Evolutionary conservation across 2,113 vertebrate species (phyloP), one percentile per base, ranked within the genome.

Genomic region (Carlito syrichta): DNA sequence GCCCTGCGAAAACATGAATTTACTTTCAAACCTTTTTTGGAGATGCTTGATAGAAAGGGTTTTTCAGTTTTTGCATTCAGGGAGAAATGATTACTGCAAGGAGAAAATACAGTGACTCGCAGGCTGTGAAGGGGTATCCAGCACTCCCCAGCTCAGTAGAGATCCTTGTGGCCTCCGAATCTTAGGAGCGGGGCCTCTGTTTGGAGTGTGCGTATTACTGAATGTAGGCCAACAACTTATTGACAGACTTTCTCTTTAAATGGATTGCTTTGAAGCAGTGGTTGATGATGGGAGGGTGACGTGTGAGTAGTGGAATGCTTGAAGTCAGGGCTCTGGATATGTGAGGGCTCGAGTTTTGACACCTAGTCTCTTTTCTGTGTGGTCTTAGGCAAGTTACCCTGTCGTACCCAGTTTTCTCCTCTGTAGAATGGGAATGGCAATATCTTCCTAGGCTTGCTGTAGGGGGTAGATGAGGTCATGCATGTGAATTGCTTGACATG

Each of bases 1-100:
- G 71, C 54, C 35, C 40, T 93, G 91, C 86, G 52, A 97, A 96
- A 94, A 96, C 88, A 76, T 93, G 83, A 23, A 74, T 98, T 97
- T 97, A 95, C 89, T 86, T 40, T 96, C 5, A 56, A 77, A 60
- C 52, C 93, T 6, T 77, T 92, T 96, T 86, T 52, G 45, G 38
- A 95, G 92, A 43, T 81, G 16, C 43, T 97, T 87, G 38, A 11
- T 95, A 60, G 63, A 50, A 95, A 81, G 27, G 1, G 17, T 43
- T 87, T 92, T 90, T 14, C 2, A 66, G 68, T 73, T 38, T 91
- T 78, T 93, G 27, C 68, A 12, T 87, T 93, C 8, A 56, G 91
- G 76, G 52, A 52, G 38, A 89, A 85, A 52, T 96, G 92, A 69
- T 93, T 32, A 32, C 88, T 74, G 30, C 16, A 16, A 77, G 74